Percentiles rank a stretch among this genome's conserved stretches.
These are phyloP conservation scores for Nasonia oneida DNA, from an alignment of 2,888 invertebrate species.

Conservation along the genomic window DNA sequence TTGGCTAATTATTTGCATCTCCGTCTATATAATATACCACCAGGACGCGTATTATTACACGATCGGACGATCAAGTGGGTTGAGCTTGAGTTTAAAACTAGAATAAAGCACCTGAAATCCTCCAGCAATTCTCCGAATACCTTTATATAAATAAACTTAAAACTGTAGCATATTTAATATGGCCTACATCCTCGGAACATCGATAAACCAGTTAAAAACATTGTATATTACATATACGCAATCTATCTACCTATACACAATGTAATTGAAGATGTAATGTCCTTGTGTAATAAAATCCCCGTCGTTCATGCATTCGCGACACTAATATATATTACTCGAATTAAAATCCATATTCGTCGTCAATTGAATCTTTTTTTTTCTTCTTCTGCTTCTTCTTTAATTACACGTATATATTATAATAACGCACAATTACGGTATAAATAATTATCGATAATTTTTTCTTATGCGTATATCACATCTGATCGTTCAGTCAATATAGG, in stretches of 20 bases:
- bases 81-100: neutral
- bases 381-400: slow-evolving; percentile 58
- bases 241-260: slow-evolving; percentile 65
- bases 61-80: slow-evolving; percentile 37
- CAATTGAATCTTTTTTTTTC: slow-evolving; percentile 39
- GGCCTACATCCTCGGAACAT: slow-evolving; percentile 73
- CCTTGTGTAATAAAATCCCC: slow-evolving; percentile 68
- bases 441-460: slow-evolving; percentile 68
- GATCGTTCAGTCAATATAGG: slow-evolving; percentile 79
- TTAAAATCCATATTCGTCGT: slow-evolving; percentile 63
- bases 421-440: slow-evolving; percentile 72
- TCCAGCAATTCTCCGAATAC: slow-evolving; percentile 13
- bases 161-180: slow-evolving; percentile 59
- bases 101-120: slow-evolving; percentile 35
- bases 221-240: slow-evolving; percentile 71
- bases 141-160: slow-evolving; percentile 33
- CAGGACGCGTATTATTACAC: neutral
- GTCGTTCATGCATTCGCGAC: slow-evolving; percentile 36
- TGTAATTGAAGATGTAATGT: slow-evolving; percentile 71
- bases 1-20: slow-evolving; percentile 21
- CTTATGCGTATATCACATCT: slow-evolving; percentile 79
- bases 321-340: slow-evolving; percentile 24
- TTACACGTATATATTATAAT: slow-evolving; percentile 73
- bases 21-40: neutral
- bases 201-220: slow-evolving; percentile 78